phyloP scores from a whole-genome alignment of 2,113 vertebrate species.

The Clarias magur region DNA sequence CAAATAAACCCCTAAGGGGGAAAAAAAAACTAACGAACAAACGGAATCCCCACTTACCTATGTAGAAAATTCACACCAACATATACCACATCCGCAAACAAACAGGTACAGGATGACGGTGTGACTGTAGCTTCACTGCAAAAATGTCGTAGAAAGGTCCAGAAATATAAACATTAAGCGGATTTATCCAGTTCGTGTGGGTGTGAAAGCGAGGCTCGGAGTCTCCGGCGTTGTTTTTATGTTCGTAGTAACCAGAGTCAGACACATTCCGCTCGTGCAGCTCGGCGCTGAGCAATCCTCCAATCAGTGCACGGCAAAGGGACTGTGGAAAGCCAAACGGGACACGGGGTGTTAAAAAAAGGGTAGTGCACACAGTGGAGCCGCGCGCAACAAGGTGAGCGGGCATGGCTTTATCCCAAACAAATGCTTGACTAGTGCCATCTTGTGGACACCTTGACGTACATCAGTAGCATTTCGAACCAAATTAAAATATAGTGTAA shows the following conservation, averaged over 20 bases:
- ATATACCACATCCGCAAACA: background rate
- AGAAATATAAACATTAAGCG: background rate
- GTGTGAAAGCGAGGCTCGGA: slow-evolving; percentile 6
- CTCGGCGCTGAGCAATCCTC: slow-evolving; percentile 26
- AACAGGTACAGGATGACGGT: background rate
- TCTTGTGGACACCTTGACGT: slow-evolving; percentile 13
- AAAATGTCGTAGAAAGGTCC: background rate
- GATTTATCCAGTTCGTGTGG: slow-evolving; percentile 5
- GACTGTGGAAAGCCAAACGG: slow-evolving; percentile 23
- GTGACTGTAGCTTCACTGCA: background rate
- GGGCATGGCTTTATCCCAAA: background rate
- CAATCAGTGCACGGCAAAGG: slow-evolving; percentile 20
- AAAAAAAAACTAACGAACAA: background rate
- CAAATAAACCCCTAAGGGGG: background rate
- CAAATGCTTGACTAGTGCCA: slow-evolving; percentile 20
- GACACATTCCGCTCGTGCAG: slow-evolving; percentile 49
- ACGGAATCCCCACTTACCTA: background rate
- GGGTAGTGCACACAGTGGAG: background rate
- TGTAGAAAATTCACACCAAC: background rate
- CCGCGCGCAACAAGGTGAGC: background rate
- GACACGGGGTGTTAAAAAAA: background rate
- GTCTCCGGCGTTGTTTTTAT: slow-evolving; percentile 31
- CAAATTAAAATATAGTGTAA: background rate
- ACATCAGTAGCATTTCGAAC: background rate
- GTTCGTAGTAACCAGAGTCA: slow-evolving; percentile 35